Evolutionary conservation across 2,888 invertebrate species (phyloP), one percentile per base, ranked within the genome.

Genomic region (Congeria kusceri): DNA sequence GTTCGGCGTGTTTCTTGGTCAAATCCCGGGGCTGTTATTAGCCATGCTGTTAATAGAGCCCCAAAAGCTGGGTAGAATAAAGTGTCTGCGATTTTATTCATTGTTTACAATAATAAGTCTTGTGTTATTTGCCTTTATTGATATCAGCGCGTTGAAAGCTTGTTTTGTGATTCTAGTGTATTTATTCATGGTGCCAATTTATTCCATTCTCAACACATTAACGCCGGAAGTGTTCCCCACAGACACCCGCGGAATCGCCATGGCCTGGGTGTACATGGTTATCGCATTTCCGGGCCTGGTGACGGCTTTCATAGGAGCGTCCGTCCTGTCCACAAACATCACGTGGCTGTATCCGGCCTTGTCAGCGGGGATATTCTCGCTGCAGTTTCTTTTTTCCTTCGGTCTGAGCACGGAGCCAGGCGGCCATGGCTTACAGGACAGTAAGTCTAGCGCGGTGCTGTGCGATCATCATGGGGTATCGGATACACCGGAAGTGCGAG

Each of bases 151-250:
- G 65, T 70, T 87, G 23, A 88, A 88, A 67, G 86, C 89, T 13
- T 86, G 87, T n/a, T 84, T 87, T 65, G 89, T 88, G 5, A 86
- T 91, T 15, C 58, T 88, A 11, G 89, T 90, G 29, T 91, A 89
- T 67, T 90, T 89, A 71, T 89, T 88, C 63, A 91, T 91, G 89
- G 89, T 89, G 28, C 90, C 91, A 15, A 88, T 90, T 47, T 91
- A 89, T 74, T 90, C 91, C 20, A 88, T 91, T 29, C 64, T 91
- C 7, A 91, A 90, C 65, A 88, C 91, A 3, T 88, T 87, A 69
- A 90, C 91, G 15, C 89, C 91, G 11, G 91, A 91, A 74, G 70
- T 88, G 0, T 91, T 88, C 66, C 90, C 90, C 2, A 91, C 91
- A 9, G 78, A 85, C 27, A 73, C 88, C 11, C 84, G 91, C 13